A percentile compares a stretch with the other conserved stretches of the same genome.
Conservation (phyloP, 2,113 vertebrate genomes). For the Grammomys surdaster region DNA sequence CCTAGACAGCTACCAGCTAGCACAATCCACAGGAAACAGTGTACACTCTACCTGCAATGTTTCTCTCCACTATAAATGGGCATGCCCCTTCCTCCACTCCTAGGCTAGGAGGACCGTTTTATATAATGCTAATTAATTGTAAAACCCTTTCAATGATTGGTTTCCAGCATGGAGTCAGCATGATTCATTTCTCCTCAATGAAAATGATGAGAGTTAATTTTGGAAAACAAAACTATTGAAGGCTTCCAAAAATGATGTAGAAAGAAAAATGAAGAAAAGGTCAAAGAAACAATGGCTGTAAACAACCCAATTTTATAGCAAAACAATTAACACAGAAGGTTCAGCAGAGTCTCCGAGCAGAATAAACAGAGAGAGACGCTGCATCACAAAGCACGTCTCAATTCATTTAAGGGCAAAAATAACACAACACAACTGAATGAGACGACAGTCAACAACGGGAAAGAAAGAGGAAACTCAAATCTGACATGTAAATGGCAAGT, state of each 20-base stretch:
- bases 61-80: neutral
- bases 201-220: neutral
- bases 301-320: neutral
- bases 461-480: neutral
- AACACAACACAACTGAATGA: neutral
- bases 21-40: neutral
- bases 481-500: neutral
- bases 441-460: neutral
- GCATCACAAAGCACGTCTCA: neutral
- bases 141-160: conserved; percentile 27
- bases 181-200: neutral
- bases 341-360: neutral
- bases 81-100: neutral
- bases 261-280: neutral
- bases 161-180: neutral
- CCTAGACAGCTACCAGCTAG: neutral
- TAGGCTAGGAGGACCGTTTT: neutral
- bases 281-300: neutral
- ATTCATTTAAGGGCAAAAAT: neutral
- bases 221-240: neutral
- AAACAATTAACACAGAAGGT: neutral
- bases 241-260: neutral
- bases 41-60: neutral
- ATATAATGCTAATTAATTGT: conserved; percentile 5
- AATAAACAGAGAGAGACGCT: neutral